Evolutionary conservation across 2,113 vertebrate species (phyloP), one percentile per base, ranked within the genome.

Genomic region (Pelusios castaneus): DNA sequence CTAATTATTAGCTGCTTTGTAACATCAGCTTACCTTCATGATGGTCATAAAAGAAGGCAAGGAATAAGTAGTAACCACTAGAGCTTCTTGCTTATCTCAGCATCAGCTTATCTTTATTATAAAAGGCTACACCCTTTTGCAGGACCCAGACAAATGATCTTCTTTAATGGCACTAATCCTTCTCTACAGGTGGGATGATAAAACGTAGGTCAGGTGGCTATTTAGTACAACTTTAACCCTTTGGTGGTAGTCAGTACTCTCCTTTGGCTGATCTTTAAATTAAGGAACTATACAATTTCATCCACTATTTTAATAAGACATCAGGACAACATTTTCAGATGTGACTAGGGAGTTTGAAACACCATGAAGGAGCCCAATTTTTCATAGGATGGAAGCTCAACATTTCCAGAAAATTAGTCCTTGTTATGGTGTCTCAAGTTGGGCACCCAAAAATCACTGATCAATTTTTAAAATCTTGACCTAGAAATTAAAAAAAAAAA

Each of bases 81-180:
- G 92, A 97, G 95, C 47, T 93, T 87, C 95, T 82, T 67, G 85
- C 98, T 98, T 98, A 98, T 98, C 98, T 85, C 93, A 52, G 76
- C 97, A 98, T 97, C 98, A 98, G 96, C 95, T 98, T 98, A 98
- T 98, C 98, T 98, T 98, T 97, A 98, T 97, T 98, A 98, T 98
- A 98, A 98, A 98, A 97, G 97, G 80, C 93, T 97, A 96, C 94
- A 88, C 97, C 98, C 96, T 95, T 55, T 90, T 92, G 56, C 90
- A 94, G 95, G 96, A 97, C 91, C 94, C 95, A 96, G 81, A 96
- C 95, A 96, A 96, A 89, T 88, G 93, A 96, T 93, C 91, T 82
- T 91, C 88, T 97, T 96, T 97, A 98, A 98, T 95, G 84, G 95
- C 95, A 95, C 87, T 97, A 98, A 98, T 97, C 98, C 98, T 93